Base-by-base conservation (phyloP, 2,888 invertebrate species). In the Drosophila tanythrix region DNA sequence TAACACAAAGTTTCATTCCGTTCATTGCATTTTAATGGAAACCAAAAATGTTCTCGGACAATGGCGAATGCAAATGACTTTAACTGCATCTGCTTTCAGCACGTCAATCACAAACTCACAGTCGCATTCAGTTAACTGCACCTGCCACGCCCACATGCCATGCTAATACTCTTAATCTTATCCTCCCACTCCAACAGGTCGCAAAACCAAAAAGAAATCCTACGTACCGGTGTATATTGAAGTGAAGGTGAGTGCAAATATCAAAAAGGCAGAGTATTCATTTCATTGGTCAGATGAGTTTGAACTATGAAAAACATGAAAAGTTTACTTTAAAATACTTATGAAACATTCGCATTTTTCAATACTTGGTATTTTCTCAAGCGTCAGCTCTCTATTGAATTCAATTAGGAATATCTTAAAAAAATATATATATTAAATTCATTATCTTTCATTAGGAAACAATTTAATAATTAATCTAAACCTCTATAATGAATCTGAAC, bases 151-250 rank as follows among this genome's bases (percentile, higher is more conserved):
- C 76, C 74, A 62, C 43, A 64, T 59, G 35, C 31, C 59, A 46
- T 64, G 35, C 65, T 78, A 81, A 81, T 77, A 38, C 53, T 36
- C 48, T 46, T n/a, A 33, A 64, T 62, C 55, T 55, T 29, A 43
- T 58, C 35, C 29, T 29, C 33, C 10, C 33, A 21, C 29, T 40
- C 50, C 38, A 69, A 67, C 72, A 79, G 69, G 69, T 56, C 75
- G 85, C 65, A 92, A 53, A 91, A 92, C 75, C 35, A 94, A 90
- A 66, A 89, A 79, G 75, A 81, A 82, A 65, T 81, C 74, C 55
- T 86, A 90, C 56, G 83, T 75, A 2, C 92, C 92, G 0, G 80
- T 88, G 13, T 93, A 91, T 61, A 77, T 92, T 27, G 93, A 93
- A 83, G 92, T 93, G 25, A 92, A 92, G 90, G 93, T 93, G 83